phyloP scores from a whole-genome alignment of 2,888 invertebrate species.

The Diogma glabrata region DNA sequence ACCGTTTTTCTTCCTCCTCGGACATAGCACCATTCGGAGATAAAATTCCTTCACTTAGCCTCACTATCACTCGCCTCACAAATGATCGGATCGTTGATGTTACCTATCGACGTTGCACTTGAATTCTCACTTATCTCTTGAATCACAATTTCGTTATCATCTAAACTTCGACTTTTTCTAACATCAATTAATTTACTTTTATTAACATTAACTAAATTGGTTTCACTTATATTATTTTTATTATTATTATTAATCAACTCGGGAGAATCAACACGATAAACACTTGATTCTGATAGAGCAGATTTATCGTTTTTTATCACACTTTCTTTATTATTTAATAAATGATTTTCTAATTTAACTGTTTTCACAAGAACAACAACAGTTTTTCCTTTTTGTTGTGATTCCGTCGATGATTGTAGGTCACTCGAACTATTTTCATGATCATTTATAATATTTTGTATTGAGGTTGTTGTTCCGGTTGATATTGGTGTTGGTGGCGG shows the following conservation, averaged over 20 bases:
- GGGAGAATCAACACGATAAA: constrained; percentile 20
- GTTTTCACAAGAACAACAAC: too few relatives aligned
- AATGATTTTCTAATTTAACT: constrained; percentile 5
- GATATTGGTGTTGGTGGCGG: neutral
- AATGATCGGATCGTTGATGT: constrained; percentile 42
- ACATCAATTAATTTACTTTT: neutral
- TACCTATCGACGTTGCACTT: constrained; percentile 26
- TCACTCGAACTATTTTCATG: constrained; percentile 4
- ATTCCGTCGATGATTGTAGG: too few relatives aligned
- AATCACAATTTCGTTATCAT: constrained; percentile 22
- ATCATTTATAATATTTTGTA: neutral
- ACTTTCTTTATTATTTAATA: neutral
- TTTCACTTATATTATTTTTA: too few relatives aligned
- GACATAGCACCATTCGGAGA: constrained; percentile 31
- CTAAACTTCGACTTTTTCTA: constrained; percentile 18
- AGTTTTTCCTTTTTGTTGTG: too few relatives aligned
- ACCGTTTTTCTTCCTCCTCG: constrained; percentile 44
- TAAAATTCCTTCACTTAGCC: constrained; percentile 34
- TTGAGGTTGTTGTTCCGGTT: neutral
- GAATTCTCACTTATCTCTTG: constrained; percentile 32
- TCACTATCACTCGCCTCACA: constrained; percentile 52
- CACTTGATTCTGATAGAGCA: neutral
- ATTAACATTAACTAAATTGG: neutral
- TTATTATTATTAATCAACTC: too few relatives aligned
- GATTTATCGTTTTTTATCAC: too few relatives aligned